A percentile compares a stretch with the other conserved stretches of the same genome.
Conservation (phyloP, 2,797 vertebrate species). For the Sebastes steindachneri region DNA sequence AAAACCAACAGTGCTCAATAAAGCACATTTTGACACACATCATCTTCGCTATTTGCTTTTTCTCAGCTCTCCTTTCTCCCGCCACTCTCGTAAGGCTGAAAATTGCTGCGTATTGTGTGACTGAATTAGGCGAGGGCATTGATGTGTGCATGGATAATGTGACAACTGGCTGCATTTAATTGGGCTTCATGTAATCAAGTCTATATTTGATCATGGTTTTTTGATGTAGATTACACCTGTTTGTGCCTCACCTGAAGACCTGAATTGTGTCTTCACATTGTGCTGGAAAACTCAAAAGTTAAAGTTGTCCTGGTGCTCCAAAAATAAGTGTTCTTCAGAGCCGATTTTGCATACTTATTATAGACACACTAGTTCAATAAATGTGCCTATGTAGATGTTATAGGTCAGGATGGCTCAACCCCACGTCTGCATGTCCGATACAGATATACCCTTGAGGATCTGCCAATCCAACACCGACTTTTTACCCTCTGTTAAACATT, state of each 20-base stretch:
- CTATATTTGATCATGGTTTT: neutral
- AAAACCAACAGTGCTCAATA: constrained; percentile 39
- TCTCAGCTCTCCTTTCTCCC: neutral
- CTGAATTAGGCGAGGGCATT: neutral
- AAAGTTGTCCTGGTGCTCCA: neutral
- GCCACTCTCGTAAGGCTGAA: neutral
- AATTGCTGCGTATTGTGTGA: neutral
- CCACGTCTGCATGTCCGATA: no score
- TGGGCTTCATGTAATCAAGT: neutral
- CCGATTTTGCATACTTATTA: neutral
- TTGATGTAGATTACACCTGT: neutral
- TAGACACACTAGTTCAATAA: neutral
- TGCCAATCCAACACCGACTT: no score
- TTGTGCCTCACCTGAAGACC: neutral
- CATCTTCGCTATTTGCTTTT: constrained; percentile 25
- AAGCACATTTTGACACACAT: constrained; percentile 44
- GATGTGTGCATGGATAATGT: neutral
- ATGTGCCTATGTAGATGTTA: neutral
- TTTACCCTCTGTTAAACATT: no score
- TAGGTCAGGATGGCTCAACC: neutral
- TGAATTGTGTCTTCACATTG: neutral
- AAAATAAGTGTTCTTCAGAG: neutral
- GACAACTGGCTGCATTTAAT: neutral
- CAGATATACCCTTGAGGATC: no score
- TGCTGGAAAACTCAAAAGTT: neutral